Base-by-base conservation (phyloP, 2,888 invertebrate genomes). In the Agrochola lychnidis region DNA sequence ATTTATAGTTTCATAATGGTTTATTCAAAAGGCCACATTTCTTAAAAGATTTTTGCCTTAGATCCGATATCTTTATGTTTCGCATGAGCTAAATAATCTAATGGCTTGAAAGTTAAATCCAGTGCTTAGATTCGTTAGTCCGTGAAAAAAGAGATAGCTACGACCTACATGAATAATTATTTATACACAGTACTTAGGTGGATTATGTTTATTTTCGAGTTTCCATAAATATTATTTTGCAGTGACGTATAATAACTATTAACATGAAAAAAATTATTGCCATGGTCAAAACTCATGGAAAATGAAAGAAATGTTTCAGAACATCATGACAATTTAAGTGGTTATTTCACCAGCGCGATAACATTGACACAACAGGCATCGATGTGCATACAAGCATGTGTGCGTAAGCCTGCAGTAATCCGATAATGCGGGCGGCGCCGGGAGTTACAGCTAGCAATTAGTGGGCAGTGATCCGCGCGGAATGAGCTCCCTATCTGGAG, bases 391-490 rank as follows among this genome's bases (percentile, higher is more conserved):
- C 63, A 64, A 57, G 62, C 63, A 75, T 83, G 53, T 63, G 69
- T 79, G 66, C 73, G 81, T 77, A 70, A 74, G 76, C 76, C 76
- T 81, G 74, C 77, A 66, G 79, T 87, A 79, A 87, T 80, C 84
- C 79, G 86, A 87, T 88, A 87, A 87, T 82, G 79, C 81, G 78
- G 76, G 75, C 78, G 67, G 74, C 73, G 68, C 62, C 78, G 70
- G 76, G 82, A 74, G 70, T 59, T 72, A 67, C 78, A 69, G 62
- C 75, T 71, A 75, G 77, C 87, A 86, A 87, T 88, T 87, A 89
- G 81, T 76, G 78, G 64, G 73, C 79, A 73, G 67, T 81, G 87
- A 81, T 63, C 79, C 84, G 76, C 72, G 70, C 69, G 82, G 70
- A 71, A 76, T 82, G 77, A 75, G 82, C 82, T 80, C 61, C n/a